Percentiles rank a stretch among this genome's conserved stretches.
Conservation (phyloP, 2,113 vertebrate genomes). For the western clawed frog (Xenopus tropicalis) region UCB_Xtro_10.0 CM004444.2:94352001-94352500, state of each 20-base stretch:
- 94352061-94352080: too few species aligned
- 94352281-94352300: neutral
- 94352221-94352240: neutral
- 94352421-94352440: neutral
- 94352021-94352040: too few species aligned
- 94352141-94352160: neutral
- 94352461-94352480: too few species aligned
- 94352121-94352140: too few species aligned
- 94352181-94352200: neutral
- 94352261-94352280: neutral
- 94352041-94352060: too few species aligned
- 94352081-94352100: too few species aligned
- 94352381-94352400: neutral
- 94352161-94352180: neutral
- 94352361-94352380: too few species aligned
- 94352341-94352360: too few species aligned
- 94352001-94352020: too few species aligned
- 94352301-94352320: neutral
- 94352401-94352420: neutral
- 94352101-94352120: neutral
- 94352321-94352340: too few species aligned
- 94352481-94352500: conserved; percentile 53
- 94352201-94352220: neutral
- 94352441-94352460: neutral
- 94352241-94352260: neutral